Evolutionary conservation across 2,797 vertebrate genomes (phyloP), one percentile per base, ranked within the genome.

Genomic region (Coregonus sp.): DNA sequence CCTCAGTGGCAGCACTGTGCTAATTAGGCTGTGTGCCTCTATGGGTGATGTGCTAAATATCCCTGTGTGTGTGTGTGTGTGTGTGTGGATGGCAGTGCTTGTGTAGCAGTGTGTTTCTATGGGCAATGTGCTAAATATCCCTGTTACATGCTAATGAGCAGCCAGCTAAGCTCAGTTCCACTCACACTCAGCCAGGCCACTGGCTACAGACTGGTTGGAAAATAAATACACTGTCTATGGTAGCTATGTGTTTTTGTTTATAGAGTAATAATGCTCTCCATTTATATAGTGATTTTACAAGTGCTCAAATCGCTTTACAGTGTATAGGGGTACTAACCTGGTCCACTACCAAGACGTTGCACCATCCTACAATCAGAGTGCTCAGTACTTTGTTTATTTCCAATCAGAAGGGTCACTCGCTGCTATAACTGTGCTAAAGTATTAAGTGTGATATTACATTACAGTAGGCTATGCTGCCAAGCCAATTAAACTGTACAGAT

Each of bases 11-110:
- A 63, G 59, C 59, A 18, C 7, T 63, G 59, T 63, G 59, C 5
- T 25, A 63, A 54, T 72, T 54, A 56, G 25, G 14, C 59, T 25
- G 59, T 29, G 31, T 54, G 40, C 40, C 65, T 65, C 5, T 67
- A 79, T 92, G 9, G 85, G 78, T 77, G 75, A 69, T 76, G 85
- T 92, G 92, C 84, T 88, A 91, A 92, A 92, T 81, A 78, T 61
- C 25, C 40, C 7, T 47, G 40, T 47, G 40, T 47, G 40, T 40
- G 37, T 40, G 37, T 5, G 35, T 37, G 37, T 40, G 37, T 7
- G 37, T 37, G 37, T 40, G 37, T 9, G 25, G 25, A 25, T 25
- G 25, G 25, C 25, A 25, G 37, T 40, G 37, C 7, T 6, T 40
- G 40, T 40, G 9, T 9, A 9, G 7, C 40, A 47, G 40, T 47